Conservation (phyloP, 2,113 vertebrate species). For the Silurus asotus region DNA sequence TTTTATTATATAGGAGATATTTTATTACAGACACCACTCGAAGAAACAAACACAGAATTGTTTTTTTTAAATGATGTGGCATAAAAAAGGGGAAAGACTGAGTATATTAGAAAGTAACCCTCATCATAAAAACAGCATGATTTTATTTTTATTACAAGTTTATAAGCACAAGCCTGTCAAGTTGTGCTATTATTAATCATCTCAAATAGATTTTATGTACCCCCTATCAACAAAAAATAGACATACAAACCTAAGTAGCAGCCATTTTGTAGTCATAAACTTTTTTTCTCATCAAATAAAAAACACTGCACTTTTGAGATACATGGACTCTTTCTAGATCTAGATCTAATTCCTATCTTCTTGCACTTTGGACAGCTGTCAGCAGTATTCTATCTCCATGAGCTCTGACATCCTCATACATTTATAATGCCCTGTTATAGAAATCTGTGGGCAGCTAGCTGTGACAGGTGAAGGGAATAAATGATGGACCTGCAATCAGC, state of each 20-base stretch:
- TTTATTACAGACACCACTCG: neutral
- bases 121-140: neutral
- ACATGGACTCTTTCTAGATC: neutral
- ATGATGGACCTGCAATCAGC: constrained; percentile 38
- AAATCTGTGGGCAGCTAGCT: constrained; percentile 27
- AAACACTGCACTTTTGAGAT: neutral
- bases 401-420: constrained; percentile 39
- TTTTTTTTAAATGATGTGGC: neutral
- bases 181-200: neutral
- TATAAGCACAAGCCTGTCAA: neutral
- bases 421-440: constrained; percentile 35
- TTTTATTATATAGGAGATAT: neutral
- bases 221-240: neutral
- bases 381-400: constrained; percentile 7
- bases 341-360: constrained; percentile 4
- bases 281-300: neutral
- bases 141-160: no score
- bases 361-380: constrained; percentile 26
- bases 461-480: constrained; percentile 40
- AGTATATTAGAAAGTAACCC: neutral
- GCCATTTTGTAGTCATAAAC: neutral
- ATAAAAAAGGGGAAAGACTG: neutral
- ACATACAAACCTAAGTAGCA: neutral
- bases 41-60: neutral
- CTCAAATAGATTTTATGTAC: neutral